Evolutionary conservation across 2,888 invertebrate species (phyloP), one percentile per base, ranked within the genome.

Genomic region (Oegoconia quadripuncta): DNA sequence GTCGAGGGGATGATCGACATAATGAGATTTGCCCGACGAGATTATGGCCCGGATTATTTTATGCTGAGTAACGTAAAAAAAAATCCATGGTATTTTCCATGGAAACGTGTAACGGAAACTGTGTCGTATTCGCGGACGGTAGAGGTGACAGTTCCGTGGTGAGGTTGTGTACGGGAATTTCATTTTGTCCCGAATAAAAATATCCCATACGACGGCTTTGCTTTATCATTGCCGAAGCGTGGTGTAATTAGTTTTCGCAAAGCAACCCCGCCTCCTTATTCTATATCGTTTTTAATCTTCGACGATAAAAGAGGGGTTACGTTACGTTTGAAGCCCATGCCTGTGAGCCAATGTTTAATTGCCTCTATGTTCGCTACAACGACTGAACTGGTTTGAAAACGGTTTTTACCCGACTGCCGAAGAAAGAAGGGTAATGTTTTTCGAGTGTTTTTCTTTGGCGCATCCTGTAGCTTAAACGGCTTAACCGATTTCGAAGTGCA

Each of bases 141-240:
- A 46, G 43, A 71, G 54, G 27, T 32, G 45, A 28, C 44, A 36
- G 72, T 22, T 32, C 8, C n/a, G 41, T 54, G 6, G 54, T 3
- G 5, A 11, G 14, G 6, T 13, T 7, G 11, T 20, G 44, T 42
- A 38, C 39, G 65, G 64, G 72, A 86, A 84, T 83, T 86, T 84
- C 77, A 84, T 87, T 86, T 83, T 73, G 82, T 71, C 68, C 73
- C 61, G 76, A 82, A 86, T 86, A 86, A 87, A 86, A 86, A 83
- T 87, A 83, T 83, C 76, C 73, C 64, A 84, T 84, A 84, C 79
- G 81, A 74, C 67, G 80, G 82, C 82, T 87, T 86, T 87, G 87
- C 84, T 87, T 87, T 87, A 86, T 86, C 84, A 87, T 86, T 80
- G 76, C 73, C 81, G 76, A 72, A 75, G 71, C 71, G 68, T 66